Evolutionary conservation across 1,140 invertebrate species (phyloP), one percentile per base, ranked within the genome.

Genomic region (Ceratina australensis): DNA sequence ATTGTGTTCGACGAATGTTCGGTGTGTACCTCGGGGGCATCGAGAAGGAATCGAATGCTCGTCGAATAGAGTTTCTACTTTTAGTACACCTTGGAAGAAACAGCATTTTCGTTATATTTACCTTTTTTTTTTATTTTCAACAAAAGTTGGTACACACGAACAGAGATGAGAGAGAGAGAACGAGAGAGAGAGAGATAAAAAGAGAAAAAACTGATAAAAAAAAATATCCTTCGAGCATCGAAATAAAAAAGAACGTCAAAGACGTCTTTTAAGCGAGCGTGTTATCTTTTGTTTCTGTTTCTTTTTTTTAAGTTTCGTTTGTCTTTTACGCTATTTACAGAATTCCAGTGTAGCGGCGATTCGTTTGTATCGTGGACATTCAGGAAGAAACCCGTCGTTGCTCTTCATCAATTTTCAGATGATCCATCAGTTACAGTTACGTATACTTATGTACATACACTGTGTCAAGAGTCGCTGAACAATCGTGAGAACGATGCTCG

Each of bases 41-140:
- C 33, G 33, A 42, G 33, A 10, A 42, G 33, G 33, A 42, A 42
- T 10, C 33, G 33, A 42, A 10, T 10, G 33, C 33, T 42, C 33
- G 33, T 42, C 33, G 33, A 42, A 42, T 10, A 42, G 2, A 10
- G 10, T 42, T 42, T 42, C 33, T 42, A 42, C 33, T 42, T 56
- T 18, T 1, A 10, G n/a, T 56, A 33, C 47, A 15, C 1, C 49
- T 16, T 12, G 72, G 49, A 33, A 54, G 52, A 72, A 20, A 10
- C 50, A n/a, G 61, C 60, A 65, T 73, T 73, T 73, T 42, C 61
- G 28, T 73, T 65, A 56, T n/a, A n/a, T 33, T 72, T 63, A 26
- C 24, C 22, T 16, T 33, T 56, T 65, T 65, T 79, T 69, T 72
- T 82, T 68, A 72, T 60, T 72, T 63, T 64, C 5, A 42, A 59